Percentiles rank a stretch among this genome's conserved stretches.
Conservation (phyloP, 2,888 invertebrate genomes). For the Rutpela maculata region DNA sequence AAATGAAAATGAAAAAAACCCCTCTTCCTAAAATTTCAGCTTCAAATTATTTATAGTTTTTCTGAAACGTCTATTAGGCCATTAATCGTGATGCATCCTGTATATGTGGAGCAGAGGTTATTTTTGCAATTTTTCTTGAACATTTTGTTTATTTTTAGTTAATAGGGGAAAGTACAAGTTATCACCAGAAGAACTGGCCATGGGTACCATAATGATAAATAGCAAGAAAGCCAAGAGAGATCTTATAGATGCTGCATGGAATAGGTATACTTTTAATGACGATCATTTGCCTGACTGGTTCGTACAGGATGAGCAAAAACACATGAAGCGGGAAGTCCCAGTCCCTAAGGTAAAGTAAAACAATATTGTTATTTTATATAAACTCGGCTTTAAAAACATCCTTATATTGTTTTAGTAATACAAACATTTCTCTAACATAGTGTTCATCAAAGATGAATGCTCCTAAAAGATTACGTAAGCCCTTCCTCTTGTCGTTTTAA, state of each 20-base stretch:
- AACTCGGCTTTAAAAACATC: no score
- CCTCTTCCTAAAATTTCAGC: no score
- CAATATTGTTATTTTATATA: conserved; percentile 15
- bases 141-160: conserved; percentile 40
- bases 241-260: conserved; percentile 93
- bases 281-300: conserved; percentile 97
- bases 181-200: conserved; percentile 90
- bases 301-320: conserved; percentile 92
- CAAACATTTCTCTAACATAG: no score
- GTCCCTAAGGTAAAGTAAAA: conserved; percentile 83
- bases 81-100: no score
- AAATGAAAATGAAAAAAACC: no score
- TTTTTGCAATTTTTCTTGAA: conserved; percentile 17
- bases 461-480: no score
- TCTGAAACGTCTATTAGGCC: no score
- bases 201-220: conserved; percentile 93
- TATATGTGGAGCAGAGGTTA: no score
- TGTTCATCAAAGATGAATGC: no score
- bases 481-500: no score
- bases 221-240: conserved; percentile 95
- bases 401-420: no score
- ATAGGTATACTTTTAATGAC: conserved; percentile 95
- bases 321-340: conserved; percentile 88
- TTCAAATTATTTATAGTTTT: no score
- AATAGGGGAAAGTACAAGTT: conserved; percentile 77